A percentile compares a stretch with the other conserved stretches of the same genome.
These are phyloP conservation scores for Drosophila mercatorum DNA, from an alignment of 2,888 invertebrate genomes.

Conservation along the genomic window DNA sequence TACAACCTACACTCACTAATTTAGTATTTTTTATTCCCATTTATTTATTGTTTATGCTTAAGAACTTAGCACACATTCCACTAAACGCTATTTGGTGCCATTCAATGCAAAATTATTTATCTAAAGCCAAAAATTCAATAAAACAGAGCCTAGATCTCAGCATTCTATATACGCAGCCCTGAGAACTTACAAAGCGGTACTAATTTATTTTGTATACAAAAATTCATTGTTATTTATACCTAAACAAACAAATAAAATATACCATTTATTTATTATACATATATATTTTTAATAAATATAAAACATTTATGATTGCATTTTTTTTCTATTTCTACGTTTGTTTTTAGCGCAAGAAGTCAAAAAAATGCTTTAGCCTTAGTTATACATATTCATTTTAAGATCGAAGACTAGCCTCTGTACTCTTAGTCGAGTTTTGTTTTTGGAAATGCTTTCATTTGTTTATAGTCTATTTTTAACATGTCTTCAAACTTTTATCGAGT, in stretches of 20 bases:
- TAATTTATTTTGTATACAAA: conserved; percentile 25
- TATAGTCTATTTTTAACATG: conserved; percentile 10
- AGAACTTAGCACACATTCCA: conserved; percentile 60
- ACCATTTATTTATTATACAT: conserved; percentile 36
- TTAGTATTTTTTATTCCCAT: conserved; percentile 44
- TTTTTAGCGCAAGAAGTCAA: conserved; percentile 68
- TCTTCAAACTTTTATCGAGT: conserved; percentile 26
- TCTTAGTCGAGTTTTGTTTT: conserved; percentile 26
- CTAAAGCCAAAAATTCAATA: conserved; percentile 7
- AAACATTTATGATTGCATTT: conserved; percentile 37
- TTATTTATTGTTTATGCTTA: conserved; percentile 55
- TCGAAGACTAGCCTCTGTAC: conserved; percentile 19
- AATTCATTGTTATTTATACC: conserved; percentile 40
- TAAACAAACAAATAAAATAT: conserved; percentile 22
- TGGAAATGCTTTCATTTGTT: conserved; percentile 24
- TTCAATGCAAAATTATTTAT: conserved; percentile 15
- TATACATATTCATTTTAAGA: background rate
- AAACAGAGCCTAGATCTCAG: conserved; percentile 43
- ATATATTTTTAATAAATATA: conserved; percentile 36
- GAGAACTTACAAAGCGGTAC: conserved; percentile 23
- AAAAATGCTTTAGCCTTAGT: conserved; percentile 52
- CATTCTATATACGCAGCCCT: conserved; percentile 24
- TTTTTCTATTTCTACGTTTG: conserved; percentile 21
- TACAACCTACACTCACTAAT: conserved; percentile 27
- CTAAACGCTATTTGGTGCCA: conserved; percentile 48